These are phyloP conservation scores for Ceratina australensis DNA, from an alignment of 1,140 invertebrate genomes.

Conservation along the genomic window DNA sequence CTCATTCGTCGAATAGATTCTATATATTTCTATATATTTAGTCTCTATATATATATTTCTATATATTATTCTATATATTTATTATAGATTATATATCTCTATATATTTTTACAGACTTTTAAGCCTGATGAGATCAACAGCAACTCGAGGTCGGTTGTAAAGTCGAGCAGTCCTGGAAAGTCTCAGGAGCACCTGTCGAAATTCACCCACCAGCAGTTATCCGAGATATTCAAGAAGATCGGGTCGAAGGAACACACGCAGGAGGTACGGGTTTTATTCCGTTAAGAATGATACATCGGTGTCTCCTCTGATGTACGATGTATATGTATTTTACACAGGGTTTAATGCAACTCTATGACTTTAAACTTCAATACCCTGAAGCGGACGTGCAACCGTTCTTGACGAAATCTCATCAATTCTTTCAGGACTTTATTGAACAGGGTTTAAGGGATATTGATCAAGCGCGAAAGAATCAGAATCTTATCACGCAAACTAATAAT, in stretches of 20 bases:
- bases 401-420: conserved; percentile 92
- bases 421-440: conserved; percentile 95
- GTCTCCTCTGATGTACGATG: neutral
- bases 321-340: conserved; percentile 80
- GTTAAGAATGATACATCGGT: neutral
- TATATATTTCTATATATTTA: too few species aligned
- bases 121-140: conserved; percentile 79
- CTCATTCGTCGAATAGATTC: too few species aligned
- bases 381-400: conserved; percentile 93
- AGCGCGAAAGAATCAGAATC: conserved; percentile 79
- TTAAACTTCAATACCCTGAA: conserved; percentile 93
- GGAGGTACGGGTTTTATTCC: conserved; percentile 80
- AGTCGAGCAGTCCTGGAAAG: conserved; percentile 71
- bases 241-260: conserved; percentile 93
- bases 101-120: conserved; percentile 78
- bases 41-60: too few species aligned
- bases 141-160: conserved; percentile 74
- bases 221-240: conserved; percentile 95
- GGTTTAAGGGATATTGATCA: conserved; percentile 91
- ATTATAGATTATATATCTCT: too few species aligned
- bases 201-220: conserved; percentile 89
- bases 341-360: conserved; percentile 92
- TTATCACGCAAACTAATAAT: conserved; percentile 68
- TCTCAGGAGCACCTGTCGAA: conserved; percentile 83
- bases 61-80: too few species aligned